Percentiles rank a stretch among this genome's conserved stretches.
Evolutionary conservation across 2,888 invertebrate species (phyloP).

Genomic region (Neoitamus cyanurus): DNA sequence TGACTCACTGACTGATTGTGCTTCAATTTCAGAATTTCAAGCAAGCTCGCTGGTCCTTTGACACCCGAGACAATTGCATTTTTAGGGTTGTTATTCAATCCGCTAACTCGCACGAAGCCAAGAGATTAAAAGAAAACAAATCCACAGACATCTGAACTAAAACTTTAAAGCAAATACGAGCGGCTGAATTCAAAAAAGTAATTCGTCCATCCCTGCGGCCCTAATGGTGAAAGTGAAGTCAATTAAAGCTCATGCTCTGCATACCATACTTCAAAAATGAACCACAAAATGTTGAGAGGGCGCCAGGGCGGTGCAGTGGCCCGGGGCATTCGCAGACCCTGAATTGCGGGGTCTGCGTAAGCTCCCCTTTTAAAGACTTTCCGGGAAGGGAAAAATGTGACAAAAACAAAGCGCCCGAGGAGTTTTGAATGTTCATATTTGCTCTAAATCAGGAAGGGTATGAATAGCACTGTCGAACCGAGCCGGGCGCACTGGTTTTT

Average conservation of each 20-base stretch:
- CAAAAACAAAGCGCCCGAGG: slow-evolving; percentile 7
- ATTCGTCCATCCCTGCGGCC: not conserved
- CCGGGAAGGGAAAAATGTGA: not conserved
- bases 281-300: not conserved
- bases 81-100: not conserved
- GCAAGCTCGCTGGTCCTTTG: not conserved
- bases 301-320: not conserved
- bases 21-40: not conserved
- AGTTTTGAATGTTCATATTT: slow-evolving; percentile 18
- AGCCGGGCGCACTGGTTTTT: not conserved
- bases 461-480: not conserved
- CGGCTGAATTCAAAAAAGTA: not conserved
- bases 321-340: not conserved
- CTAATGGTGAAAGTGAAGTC: not conserved
- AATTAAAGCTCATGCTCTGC: not conserved
- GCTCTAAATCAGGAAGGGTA: slow-evolving; percentile 8
- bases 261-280: not conserved
- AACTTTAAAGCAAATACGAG: not conserved
- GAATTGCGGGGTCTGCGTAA: not conserved
- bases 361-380: not conserved
- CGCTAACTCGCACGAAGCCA: not conserved
- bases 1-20: not conserved
- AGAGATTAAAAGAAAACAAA: not conserved
- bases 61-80: not conserved
- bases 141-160: not conserved